Evolutionary conservation across 2,888 invertebrate genomes (phyloP), one percentile per base, ranked within the genome.

Genomic region (Ditula angustiorana): DNA sequence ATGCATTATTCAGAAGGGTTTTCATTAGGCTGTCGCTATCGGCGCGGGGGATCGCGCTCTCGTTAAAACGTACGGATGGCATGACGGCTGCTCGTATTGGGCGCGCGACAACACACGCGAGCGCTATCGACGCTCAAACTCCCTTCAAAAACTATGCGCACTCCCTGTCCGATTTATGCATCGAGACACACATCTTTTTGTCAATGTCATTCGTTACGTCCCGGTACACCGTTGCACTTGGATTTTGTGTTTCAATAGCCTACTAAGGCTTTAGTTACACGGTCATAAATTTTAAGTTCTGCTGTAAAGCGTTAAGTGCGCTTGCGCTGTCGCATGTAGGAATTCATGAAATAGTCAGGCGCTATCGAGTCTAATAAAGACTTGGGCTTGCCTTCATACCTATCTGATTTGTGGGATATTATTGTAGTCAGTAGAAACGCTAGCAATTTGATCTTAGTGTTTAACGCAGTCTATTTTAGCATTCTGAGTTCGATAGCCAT

Each of bases 1-100:
- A 92, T 92, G 92, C 92, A 92, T 92, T 92, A 92, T 92, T 92
- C 92, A 92, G 83, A 85, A 83, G 86, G 83, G 90, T 90, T 92
- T 92, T 92, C 92, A 92, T 92, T 92, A 91, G 86, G 79, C 85
- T 86, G 86, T 87, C 82, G 79, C 80, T 90, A 92, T 92, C 92
- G 86, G 86, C 78, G 86, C 81, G 79, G 82, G 75, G 76, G 81
- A 92, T 92, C 92, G 86, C 85, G 86, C 87, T 89, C 92, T 91
- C 90, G 90, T 92, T 92, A 91, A 87, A 90, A 92, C 86, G 87
- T 88, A 85, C 88, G 87, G 88, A 92, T 92, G 89, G 89, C 91
- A 92, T 92, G 92, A 92, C 92, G 86, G 80, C 83, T 82, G 87
- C 87, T 87, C 88, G 89, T 90, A 89, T 85, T 86, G 78, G 78